Evolutionary conservation across 2,113 vertebrate genomes (phyloP).

Genomic region (Lampris megalopsis): DNA sequence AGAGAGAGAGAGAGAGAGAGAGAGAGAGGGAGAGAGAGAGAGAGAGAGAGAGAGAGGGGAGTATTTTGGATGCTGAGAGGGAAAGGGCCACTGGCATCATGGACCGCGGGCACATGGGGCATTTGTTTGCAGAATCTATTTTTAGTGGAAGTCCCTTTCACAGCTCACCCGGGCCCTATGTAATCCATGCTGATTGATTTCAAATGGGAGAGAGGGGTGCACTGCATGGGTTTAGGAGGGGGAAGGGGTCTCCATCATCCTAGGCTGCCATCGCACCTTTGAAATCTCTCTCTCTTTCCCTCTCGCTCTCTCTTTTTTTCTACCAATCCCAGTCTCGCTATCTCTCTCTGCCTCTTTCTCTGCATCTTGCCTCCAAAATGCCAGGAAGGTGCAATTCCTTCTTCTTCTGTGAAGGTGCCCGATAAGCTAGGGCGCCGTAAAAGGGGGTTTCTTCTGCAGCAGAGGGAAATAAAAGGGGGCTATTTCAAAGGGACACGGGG

Average conservation of each 20-base stretch:
- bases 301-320: neutral
- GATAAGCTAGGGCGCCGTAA: conserved; percentile 40
- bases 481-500: conserved; percentile 25
- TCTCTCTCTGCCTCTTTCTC: neutral
- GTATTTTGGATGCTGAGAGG: conserved; percentile 14
- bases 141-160: conserved; percentile 47
- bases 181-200: conserved; percentile 57
- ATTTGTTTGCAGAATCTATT: conserved; percentile 42
- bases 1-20: neutral
- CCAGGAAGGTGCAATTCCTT: too few relatives aligned
- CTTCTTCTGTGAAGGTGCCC: neutral
- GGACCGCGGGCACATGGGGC: conserved; percentile 18
- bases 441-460: neutral
- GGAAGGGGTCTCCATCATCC: conserved; percentile 4
- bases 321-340: neutral
- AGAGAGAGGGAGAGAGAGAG: neutral
- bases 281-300: conserved; percentile 6
- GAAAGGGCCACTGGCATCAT: conserved; percentile 41
- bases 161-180: conserved; percentile 31
- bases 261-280: conserved; percentile 40
- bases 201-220: conserved; percentile 29
- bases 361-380: neutral
- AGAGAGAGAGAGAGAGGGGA: conserved; percentile 18
- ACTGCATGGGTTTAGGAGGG: neutral
- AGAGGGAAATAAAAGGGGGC: conserved; percentile 6